These are phyloP conservation scores for Numida meleagris DNA, from an alignment of 2,113 vertebrate species.

Conservation along the genomic window DNA sequence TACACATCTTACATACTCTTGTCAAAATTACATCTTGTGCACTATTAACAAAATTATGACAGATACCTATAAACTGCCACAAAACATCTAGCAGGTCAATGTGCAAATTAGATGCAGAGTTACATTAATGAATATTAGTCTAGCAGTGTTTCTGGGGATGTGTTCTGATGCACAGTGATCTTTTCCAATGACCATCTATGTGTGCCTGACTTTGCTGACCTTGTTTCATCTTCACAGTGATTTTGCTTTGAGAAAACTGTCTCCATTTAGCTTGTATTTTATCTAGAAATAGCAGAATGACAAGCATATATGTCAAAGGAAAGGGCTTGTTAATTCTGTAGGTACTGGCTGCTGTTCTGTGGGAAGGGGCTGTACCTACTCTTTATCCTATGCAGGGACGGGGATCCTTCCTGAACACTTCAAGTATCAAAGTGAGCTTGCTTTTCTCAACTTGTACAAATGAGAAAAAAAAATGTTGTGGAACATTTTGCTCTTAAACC, in stretches of 20 bases:
- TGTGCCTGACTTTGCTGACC: neutral
- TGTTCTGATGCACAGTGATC: neutral
- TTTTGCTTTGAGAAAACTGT: neutral
- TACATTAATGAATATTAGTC: neutral
- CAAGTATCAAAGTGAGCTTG: neutral
- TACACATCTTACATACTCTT: accelerated
- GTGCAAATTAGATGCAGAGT: neutral
- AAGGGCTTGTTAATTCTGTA: neutral
- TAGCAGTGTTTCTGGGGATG: neutral
- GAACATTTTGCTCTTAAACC: neutral
- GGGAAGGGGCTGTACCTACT: accelerated
- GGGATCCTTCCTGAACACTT: neutral
- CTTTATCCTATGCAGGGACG: neutral
- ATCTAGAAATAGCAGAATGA: neutral
- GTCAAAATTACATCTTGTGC: neutral
- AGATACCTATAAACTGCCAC: neutral
- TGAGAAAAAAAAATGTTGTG: neutral
- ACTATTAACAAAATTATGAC: neutral
- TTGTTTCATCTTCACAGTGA: neutral
- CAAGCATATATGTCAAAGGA: neutral
- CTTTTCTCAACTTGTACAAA: neutral
- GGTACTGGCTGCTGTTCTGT: accelerated
- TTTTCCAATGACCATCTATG: neutral
- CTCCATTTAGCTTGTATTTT: neutral
- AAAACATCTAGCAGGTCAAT: neutral